Evolutionary conservation across 1,140 invertebrate species (phyloP), one percentile per base, ranked within the genome.

Genomic region (Anastrepha obliqua): DNA sequence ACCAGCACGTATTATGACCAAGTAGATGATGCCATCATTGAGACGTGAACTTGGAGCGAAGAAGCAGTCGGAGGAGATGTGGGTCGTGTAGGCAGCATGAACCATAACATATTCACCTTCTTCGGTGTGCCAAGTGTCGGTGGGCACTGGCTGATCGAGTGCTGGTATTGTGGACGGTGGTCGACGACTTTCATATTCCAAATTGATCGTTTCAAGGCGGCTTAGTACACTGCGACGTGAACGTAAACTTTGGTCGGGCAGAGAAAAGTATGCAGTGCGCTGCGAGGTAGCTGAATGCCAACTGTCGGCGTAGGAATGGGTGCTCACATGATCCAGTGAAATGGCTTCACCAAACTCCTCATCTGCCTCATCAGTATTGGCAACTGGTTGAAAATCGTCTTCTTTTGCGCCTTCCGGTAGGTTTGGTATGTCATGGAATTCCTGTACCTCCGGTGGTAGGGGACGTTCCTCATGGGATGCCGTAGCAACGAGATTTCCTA

Each of bases 1-100:
- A 47, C 97, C 95, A 39, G 96, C 96, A 90, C 95, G 95, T 58
- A 98, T 96, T 64, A 98, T 95, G 44, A 97, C 94, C 91, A 99
- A 94, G 96, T 98, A 98, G 92, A 99, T 99, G 13, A 97, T 94
- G 0, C 98, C 98, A 93, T 99, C 98, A 90, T 97, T 96, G 0
- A 98, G 94, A 89, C 95, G 95, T 0, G 98, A 97, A 42, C 96
- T 95, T 1, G 98, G 98, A 0, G 97, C 97, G 91, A 98, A 96
- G 51, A 97, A 94, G 87, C 96, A 95, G 91, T 99, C 98, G 87
- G 96, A 96, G 0, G 96, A 96, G 42, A 99, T 95, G 93, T 98
- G 98, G 0, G 97, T 96, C 90, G 98, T 97, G 93, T 98, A 98
- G 1, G 96, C 95, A 2, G 97, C 97, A 90, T 98, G 97, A 0